phyloP scores from a whole-genome alignment of 2,888 invertebrate species.

The Drosophila ezoana region DNA sequence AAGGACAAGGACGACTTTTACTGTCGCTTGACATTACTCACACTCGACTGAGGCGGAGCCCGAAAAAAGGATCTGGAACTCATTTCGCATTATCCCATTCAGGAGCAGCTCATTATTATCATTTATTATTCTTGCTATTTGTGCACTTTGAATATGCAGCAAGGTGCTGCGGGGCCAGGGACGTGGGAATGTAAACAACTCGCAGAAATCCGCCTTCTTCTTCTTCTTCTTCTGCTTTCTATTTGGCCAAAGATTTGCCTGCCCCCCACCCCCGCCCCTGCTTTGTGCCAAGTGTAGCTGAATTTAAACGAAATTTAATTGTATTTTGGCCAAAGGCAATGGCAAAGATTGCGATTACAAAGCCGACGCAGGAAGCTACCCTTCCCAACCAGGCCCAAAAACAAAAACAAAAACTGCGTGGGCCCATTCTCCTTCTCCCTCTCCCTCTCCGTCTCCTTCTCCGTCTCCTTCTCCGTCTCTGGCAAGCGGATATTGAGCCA shows the following conservation, averaged over 20 bases:
- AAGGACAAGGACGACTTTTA: slow-evolving; percentile 58
- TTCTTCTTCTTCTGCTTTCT: not conserved
- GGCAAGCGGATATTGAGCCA: slow-evolving; percentile 73
- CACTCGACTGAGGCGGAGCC: slow-evolving; percentile 50
- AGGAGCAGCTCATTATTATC: slow-evolving; percentile 76
- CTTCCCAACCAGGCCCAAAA: slow-evolving; percentile 46
- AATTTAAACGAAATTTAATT: slow-evolving; percentile 78
- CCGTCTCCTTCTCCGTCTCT: not conserved
- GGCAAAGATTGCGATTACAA: slow-evolving; percentile 30
- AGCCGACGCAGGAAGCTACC: slow-evolving; percentile 52
- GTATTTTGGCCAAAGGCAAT: slow-evolving; percentile 59
- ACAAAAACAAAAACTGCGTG: too few species aligned
- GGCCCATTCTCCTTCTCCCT: too few species aligned
- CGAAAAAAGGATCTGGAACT: slow-evolving; percentile 59
- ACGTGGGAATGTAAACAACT: slow-evolving; percentile 79
- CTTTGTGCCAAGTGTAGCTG: slow-evolving; percentile 39
- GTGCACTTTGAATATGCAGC: slow-evolving; percentile 64
- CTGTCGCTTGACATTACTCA: slow-evolving; percentile 63
- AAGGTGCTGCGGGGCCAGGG: slow-evolving; percentile 58
- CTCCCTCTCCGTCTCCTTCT: too few species aligned
- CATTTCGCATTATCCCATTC: slow-evolving; percentile 79
- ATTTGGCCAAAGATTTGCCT: slow-evolving; percentile 43
- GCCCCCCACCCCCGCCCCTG: not conserved
- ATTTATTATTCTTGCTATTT: slow-evolving; percentile 48
- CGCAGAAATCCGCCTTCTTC: slow-evolving; percentile 19